Evolutionary conservation across 2,888 invertebrate genomes (phyloP), one percentile per base, ranked within the genome.

Genomic region (Calliopum simillimum): DNA sequence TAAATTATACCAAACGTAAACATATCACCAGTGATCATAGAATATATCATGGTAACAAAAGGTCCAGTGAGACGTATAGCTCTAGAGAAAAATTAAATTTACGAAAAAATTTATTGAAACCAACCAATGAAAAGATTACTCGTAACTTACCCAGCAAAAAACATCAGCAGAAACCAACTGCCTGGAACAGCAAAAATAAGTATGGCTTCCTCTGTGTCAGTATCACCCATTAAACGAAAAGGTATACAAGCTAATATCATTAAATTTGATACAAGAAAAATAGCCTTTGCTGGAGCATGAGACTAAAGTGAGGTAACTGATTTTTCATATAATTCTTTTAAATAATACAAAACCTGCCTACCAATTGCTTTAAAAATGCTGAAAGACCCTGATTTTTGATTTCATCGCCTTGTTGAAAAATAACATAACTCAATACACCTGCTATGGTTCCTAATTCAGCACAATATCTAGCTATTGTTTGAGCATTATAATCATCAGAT

Each of bases 1-100:
- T 98, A 99, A 85, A 99, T 99, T 77, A 99, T 97, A 75, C 96
- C 96, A 85, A 99, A 99, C 33, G 98, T 96, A 83, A 98, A 92
- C 95, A 99, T 96, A 88, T 99, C 99, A 58, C 99, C 98, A 0
- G 95, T 95, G 82, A 98, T 96, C 98, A 99, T 99, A 80, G 96
- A 96, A 89, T 97, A 99, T 78, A 99, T 97, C 98, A 99, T 99
- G 13, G 98, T 98, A 71, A 99, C 98, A 87, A 99, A 99, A 0
- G 99, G 98, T 55, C 99, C 99, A 0, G 98, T 99, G 79, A 99
- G 87, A 71, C 94, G 92, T 44, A 97, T 93, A 49, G 97, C 97
- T 8, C 98, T 98, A 87, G n/a, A 4, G 0, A 67, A 4, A 13
- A 70, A 41, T 14, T 49, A 1, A 3, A n/a, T n/a, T 33, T 8